Conservation (phyloP, 2,888 invertebrate genomes). For the Oscheius sp. region DNA sequence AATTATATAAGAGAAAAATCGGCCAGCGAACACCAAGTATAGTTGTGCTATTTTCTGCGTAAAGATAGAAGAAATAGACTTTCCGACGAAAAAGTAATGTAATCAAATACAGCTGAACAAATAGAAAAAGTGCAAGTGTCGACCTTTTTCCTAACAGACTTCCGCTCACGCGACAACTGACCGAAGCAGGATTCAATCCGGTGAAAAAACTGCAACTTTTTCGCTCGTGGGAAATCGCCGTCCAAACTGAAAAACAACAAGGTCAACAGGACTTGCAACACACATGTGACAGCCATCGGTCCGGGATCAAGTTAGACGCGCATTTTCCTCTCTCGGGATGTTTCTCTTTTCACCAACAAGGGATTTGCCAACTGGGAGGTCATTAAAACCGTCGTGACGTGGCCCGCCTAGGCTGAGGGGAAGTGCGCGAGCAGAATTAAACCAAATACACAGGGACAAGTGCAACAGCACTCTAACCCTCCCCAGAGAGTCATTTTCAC, state of each 20-base stretch:
- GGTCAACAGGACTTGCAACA: neutral
- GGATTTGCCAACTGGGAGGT: too few species aligned
- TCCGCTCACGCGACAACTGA: too few species aligned
- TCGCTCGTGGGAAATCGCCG: neutral
- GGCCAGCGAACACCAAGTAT: neutral
- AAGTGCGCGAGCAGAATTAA: neutral
- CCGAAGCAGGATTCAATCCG: too few species aligned
- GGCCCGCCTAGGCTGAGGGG: neutral
- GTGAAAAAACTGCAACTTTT: neutral
- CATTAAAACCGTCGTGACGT: neutral
- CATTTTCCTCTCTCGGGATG: too few species aligned
- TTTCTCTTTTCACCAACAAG: too few species aligned
- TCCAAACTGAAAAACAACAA: constrained; percentile 17
- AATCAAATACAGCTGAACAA: neutral
- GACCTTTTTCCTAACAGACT: too few species aligned
- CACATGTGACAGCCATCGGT: neutral
- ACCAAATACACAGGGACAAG: constrained; percentile 1
- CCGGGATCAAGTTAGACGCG: neutral
- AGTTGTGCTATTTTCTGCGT: neutral
- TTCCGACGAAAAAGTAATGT: neutral
- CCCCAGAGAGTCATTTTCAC: too few species aligned
- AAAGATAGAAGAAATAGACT: neutral
- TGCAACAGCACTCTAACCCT: constrained; percentile 1
- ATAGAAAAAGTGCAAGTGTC: too few species aligned
- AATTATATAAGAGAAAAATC: neutral